These are phyloP conservation scores for Octodon degus DNA, from an alignment of 2,113 vertebrate species.

Conservation along the genomic window DNA sequence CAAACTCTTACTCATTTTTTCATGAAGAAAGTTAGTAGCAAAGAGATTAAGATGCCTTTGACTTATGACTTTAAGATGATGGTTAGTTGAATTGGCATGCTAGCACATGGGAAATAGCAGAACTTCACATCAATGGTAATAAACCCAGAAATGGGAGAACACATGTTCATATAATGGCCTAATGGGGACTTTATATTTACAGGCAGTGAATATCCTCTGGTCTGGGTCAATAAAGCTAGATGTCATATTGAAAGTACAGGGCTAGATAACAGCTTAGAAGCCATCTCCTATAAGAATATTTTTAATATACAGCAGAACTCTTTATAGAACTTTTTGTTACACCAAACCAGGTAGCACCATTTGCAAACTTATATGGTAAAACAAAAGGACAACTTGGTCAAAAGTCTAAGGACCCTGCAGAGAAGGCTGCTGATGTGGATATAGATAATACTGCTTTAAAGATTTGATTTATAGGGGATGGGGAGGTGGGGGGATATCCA, in stretches of 20 bases:
- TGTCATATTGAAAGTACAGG: neutral
- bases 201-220: neutral
- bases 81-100: neutral
- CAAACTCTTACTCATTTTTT: neutral
- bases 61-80: neutral
- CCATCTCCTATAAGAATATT: neutral
- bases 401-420: neutral
- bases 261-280: neutral
- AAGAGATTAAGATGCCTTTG: constrained; percentile 34
- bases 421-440: neutral
- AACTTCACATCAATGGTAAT: neutral
- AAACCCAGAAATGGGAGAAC: constrained; percentile 23
- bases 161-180: neutral
- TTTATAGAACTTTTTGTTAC: neutral
- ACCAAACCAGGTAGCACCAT: neutral
- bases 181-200: neutral
- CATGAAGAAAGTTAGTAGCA: neutral
- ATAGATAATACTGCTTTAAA: constrained; percentile 20
- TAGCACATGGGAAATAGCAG: neutral
- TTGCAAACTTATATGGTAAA: neutral
- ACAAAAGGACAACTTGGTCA: neutral
- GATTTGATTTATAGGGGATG: neutral
- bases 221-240: neutral
- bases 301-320: neutral
- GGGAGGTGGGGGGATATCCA: neutral